Conservation (phyloP, 2,797 vertebrate species). For the Lindbergichthys nudifrons region DNA sequence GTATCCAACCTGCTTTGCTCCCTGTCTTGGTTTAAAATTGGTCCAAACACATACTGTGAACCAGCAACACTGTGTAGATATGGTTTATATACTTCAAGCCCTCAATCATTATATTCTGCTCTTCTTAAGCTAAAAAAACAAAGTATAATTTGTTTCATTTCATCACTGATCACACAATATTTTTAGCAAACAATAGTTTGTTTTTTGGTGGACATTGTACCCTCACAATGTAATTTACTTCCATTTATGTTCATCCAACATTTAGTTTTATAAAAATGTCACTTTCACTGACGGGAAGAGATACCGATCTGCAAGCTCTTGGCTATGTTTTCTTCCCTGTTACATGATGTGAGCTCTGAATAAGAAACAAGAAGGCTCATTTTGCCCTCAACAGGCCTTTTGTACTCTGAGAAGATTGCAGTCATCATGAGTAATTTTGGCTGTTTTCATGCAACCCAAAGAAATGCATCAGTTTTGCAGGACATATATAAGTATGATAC, state of each 20-base stretch:
- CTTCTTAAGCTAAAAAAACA: not conserved
- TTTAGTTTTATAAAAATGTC: conserved; percentile 19
- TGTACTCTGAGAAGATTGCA: conserved; percentile 40
- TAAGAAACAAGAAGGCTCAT: conserved; percentile 19
- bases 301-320: conserved; percentile 40
- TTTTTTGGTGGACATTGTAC: not conserved
- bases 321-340: conserved; percentile 19
- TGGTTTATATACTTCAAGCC: not conserved
- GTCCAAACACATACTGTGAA: not conserved
- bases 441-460: conserved; percentile 30
- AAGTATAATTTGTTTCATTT: not conserved
- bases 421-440: conserved; percentile 41
- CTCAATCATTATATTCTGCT: not conserved
- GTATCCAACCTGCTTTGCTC: not conserved
- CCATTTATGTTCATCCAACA: conserved; percentile 1
- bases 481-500: conserved; percentile 14
- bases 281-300: conserved; percentile 9
- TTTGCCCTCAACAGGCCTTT: conserved; percentile 26
- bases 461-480: conserved; percentile 32
- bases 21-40: not conserved
- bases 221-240: not conserved
- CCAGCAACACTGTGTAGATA: not conserved
- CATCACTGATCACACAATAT: not conserved
- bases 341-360: conserved; percentile 5
- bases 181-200: not conserved